Evolutionary conservation across 2,113 vertebrate species (phyloP), one percentile per base, ranked within the genome.

Genomic region (Gadus chalcogrammus): DNA sequence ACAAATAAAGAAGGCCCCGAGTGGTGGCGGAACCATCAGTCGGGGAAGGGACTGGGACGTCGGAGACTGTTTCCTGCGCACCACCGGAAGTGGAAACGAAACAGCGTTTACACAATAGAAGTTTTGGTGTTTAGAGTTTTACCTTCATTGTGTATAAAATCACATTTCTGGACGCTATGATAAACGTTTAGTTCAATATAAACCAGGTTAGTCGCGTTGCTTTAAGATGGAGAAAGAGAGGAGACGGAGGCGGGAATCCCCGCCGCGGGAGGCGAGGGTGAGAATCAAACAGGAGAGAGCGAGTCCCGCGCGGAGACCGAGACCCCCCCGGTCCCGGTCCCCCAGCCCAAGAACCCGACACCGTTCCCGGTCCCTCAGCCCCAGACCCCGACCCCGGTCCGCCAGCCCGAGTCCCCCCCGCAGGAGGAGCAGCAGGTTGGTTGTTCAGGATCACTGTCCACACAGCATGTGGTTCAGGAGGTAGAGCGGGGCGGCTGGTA

Each of bases 281-380:
- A 89, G 84, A 74, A 72, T 93, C 61, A 93, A 93, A 64, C 83
- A 92, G 73, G 92, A 93, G 84, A 78, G 79, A 63, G 20, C 85
- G 8, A 92, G 91, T 63, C 92, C 92, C 0, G 68, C 58, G 65
- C 90, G 90, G 91, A 91, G 90, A 74, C 85, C 86, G 35, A 88
- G 59, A 82, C 76, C 90, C 28, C 87, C 91, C 65, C 88, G 89
- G 74, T 92, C 91, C 8, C 79, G 88, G 74, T 92, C 20, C 20
- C 20, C 20, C 20, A 20, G 20, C 20, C 20, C 20, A 20, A 20
- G 20, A 20, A 20, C 20, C 20, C 20, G 20, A 20, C 20, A 20
- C 20, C 20, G 52, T 53, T 15, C 92, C 5, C 82, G 83, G 65
- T 92, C 91, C 16, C 70, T 70, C 81, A 84, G 79, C 28, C 87